Evolutionary conservation across 2,888 invertebrate species (phyloP).

Genomic region (Lasioglossum villosulum): DNA sequence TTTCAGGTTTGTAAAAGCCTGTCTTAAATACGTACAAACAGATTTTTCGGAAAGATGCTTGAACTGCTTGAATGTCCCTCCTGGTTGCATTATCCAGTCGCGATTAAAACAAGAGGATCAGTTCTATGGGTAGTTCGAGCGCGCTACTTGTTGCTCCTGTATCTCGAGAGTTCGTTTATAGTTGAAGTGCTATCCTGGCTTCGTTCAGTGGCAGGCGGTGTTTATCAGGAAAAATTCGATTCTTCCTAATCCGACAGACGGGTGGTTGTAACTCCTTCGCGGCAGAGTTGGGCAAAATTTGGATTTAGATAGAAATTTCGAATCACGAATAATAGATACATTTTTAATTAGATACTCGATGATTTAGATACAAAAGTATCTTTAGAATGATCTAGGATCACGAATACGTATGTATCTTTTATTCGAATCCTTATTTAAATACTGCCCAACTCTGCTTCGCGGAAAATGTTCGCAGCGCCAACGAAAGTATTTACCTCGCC

Average conservation of each 20-base stretch:
- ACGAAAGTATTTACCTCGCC: not conserved
- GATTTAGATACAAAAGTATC: too few relatives aligned
- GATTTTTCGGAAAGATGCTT: not conserved
- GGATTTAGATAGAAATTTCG: too few relatives aligned
- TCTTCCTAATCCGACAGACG: not conserved
- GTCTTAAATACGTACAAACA: not conserved
- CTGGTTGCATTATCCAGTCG: not conserved
- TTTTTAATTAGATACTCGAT: too few relatives aligned
- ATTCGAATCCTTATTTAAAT: too few relatives aligned
- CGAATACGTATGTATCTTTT: too few relatives aligned
- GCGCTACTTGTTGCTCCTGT: conserved; percentile 60
- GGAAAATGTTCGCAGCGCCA: not conserved
- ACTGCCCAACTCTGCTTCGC: too few relatives aligned
- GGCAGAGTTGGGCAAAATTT: too few relatives aligned
- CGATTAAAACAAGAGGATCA: conserved; percentile 40
- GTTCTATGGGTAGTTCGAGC: conserved; percentile 28
- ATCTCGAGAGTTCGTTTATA: conserved; percentile 50
- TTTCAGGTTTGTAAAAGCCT: not conserved
- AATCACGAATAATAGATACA: too few relatives aligned
- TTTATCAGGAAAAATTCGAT: conserved; percentile 18
- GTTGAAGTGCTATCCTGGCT: conserved; percentile 14
- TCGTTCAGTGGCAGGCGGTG: not conserved
- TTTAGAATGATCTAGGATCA: too few relatives aligned
- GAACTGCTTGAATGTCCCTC: not conserved
- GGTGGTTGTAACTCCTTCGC: not conserved